These are phyloP conservation scores for Mustelus asterias DNA, from an alignment of 2,113 vertebrate genomes.

Conservation along the genomic window DNA sequence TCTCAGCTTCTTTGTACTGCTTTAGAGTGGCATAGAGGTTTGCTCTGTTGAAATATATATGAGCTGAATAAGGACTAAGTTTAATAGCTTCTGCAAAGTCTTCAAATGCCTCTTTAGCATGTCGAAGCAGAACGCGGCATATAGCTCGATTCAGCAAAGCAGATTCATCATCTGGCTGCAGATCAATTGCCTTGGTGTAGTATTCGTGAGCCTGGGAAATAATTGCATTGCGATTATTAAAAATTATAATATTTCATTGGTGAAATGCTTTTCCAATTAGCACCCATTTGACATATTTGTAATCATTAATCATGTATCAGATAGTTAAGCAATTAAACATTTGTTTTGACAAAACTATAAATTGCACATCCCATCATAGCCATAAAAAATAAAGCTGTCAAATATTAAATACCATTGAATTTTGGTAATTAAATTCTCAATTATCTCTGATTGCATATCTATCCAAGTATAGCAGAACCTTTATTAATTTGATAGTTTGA, in stretches of 20 bases:
- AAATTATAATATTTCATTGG: not conserved
- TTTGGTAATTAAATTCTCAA: not conserved
- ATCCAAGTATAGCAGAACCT: not conserved
- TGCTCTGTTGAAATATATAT: slow-evolving; percentile 59
- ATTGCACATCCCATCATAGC: not conserved
- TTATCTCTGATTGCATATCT: not conserved
- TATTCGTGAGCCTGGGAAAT: slow-evolving; percentile 57
- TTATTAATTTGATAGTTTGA: not conserved
- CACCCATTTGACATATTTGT: not conserved
- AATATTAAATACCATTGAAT: not conserved
- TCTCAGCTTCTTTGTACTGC: slow-evolving; percentile 57
- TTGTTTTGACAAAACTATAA: not conserved
- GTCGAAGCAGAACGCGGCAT: slow-evolving; percentile 54
- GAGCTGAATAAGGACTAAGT: slow-evolving; percentile 54
- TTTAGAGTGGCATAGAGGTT: slow-evolving; percentile 55
- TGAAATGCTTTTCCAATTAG: not conserved
- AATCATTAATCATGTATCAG: not conserved
- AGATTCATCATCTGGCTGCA: slow-evolving; percentile 58
- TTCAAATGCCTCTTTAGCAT: slow-evolving; percentile 56
- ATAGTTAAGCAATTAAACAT: not conserved
- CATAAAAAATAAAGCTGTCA: not conserved
- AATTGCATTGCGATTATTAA: not conserved
- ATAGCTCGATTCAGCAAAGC: slow-evolving; percentile 62
- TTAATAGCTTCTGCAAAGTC: slow-evolving; percentile 57
- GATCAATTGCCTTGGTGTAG: slow-evolving; percentile 56